These are phyloP conservation scores for Dipodomys stephensi DNA, from an alignment of 2,113 vertebrate genomes.

Conservation along the genomic window DNA sequence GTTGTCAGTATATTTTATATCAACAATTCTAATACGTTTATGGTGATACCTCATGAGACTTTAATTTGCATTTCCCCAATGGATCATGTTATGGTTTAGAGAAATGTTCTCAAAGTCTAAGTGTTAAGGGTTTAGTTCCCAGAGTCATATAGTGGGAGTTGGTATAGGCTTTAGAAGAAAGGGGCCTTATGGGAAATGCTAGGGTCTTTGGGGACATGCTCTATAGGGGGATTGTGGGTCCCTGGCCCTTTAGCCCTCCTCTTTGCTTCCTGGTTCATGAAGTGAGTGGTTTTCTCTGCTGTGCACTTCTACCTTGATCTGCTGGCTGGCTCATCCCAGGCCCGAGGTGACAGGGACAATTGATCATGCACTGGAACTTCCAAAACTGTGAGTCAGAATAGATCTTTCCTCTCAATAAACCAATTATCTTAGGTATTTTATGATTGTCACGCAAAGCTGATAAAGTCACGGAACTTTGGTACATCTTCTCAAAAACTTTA, in stretches of 20 bases:
- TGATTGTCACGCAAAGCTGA: background rate
- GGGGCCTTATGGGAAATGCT: background rate
- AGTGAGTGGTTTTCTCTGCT: background rate
- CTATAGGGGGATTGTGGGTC: background rate
- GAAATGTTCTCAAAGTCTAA: background rate
- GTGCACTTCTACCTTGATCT: too few relatives aligned
- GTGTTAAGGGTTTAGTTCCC: background rate
- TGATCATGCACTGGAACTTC: background rate
- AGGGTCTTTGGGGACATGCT: background rate
- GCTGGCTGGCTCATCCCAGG: too few relatives aligned
- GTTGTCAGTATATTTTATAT: background rate
- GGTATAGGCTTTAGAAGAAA: background rate
- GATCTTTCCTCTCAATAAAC: background rate
- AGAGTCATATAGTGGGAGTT: background rate
- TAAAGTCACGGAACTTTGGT: background rate
- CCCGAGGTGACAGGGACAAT: background rate
- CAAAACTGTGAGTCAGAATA: background rate
- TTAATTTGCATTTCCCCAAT: background rate
- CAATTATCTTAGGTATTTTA: background rate
- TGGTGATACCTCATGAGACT: background rate
- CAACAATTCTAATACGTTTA: background rate
- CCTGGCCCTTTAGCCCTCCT: background rate
- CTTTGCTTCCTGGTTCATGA: background rate
- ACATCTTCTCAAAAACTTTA: background rate
- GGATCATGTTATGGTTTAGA: background rate